These are phyloP conservation scores for Dasyurus viverrinus DNA, from an alignment of 2,113 vertebrate genomes.

Conservation along the genomic window DNA sequence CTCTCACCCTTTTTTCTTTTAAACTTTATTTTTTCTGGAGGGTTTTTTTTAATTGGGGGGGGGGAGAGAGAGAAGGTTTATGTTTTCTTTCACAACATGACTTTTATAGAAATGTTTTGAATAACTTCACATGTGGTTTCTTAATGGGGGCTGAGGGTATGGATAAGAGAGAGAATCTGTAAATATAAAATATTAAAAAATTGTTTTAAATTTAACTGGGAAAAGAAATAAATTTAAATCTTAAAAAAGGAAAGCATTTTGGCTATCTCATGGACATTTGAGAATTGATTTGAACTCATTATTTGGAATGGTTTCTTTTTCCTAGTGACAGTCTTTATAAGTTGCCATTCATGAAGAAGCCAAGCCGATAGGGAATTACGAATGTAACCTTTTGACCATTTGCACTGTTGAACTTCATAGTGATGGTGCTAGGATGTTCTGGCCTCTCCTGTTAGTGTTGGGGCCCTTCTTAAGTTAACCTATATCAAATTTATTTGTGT, in stretches of 20 bases:
- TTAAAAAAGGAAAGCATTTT: background rate
- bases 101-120: too few species aligned
- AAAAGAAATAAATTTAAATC: too few species aligned
- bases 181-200: too few species aligned
- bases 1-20: too few species aligned
- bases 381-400: background rate
- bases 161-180: too few species aligned
- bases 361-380: background rate
- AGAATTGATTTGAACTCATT: background rate
- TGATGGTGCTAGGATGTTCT: background rate
- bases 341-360: background rate
- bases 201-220: too few species aligned
- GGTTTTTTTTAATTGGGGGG: too few species aligned
- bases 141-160: too few species aligned
- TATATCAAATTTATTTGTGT: background rate
- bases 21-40: too few species aligned
- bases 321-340: background rate
- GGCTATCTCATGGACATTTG: background rate
- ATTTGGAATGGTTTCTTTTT: background rate
- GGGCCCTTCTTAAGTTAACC: background rate
- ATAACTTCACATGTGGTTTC: too few species aligned
- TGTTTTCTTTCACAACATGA: too few species aligned
- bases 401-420: background rate
- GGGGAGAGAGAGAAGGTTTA: too few species aligned
- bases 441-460: background rate